A percentile compares a stretch with the other conserved stretches of the same genome.
Conservation (phyloP, 1,140 invertebrate species). For the Papilio xuthus region DNA sequence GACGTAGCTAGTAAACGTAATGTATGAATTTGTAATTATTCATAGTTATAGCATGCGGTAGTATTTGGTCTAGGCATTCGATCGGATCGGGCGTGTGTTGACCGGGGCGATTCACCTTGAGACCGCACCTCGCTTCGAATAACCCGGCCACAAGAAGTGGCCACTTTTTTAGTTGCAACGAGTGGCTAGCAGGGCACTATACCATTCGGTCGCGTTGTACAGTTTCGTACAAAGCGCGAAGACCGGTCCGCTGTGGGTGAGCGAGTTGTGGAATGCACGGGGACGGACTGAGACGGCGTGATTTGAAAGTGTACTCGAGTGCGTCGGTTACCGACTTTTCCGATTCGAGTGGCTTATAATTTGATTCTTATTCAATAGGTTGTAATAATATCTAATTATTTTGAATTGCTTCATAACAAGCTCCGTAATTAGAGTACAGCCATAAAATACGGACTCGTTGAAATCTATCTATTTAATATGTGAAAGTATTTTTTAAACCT, state of each 20-base stretch:
- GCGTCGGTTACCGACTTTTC: constrained; percentile 65
- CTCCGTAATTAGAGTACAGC: not conserved
- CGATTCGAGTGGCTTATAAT: constrained; percentile 45
- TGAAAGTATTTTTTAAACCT: too few relatives aligned
- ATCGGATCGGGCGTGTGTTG: constrained; percentile 72
- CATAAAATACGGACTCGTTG: not conserved
- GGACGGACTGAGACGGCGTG: constrained; percentile 69
- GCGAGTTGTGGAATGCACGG: constrained; percentile 77
- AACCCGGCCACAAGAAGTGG: constrained; percentile 58
- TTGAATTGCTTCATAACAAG: not conserved
- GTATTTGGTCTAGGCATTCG: constrained; percentile 77
- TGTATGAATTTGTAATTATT: constrained; percentile 49
- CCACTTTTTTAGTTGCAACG: constrained; percentile 46
- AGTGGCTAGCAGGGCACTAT: constrained; percentile 53
- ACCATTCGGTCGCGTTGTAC: constrained; percentile 61
- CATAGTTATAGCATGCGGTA: constrained; percentile 66
- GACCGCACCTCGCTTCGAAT: constrained; percentile 73
- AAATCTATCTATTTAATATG: not conserved
- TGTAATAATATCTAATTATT: constrained; percentile 34
- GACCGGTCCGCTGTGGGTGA: constrained; percentile 79
- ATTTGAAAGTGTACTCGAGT: constrained; percentile 75
- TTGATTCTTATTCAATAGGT: constrained; percentile 41
- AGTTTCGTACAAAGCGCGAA: constrained; percentile 74
- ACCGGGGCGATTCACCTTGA: constrained; percentile 79
- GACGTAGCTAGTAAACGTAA: constrained; percentile 45